Evolutionary conservation across 2,888 invertebrate species (phyloP).

Genomic region (Hololepta plana): DNA sequence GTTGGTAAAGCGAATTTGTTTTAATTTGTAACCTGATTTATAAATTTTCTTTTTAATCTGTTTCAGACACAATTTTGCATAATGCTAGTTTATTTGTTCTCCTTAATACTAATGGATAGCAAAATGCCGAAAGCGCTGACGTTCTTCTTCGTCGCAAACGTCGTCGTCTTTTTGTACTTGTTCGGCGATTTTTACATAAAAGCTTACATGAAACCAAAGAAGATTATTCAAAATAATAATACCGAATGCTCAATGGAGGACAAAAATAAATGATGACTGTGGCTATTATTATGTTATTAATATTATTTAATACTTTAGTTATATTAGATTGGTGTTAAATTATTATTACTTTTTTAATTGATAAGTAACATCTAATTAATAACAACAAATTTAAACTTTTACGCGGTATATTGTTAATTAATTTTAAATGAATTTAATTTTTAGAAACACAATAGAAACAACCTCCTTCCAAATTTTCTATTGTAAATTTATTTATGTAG

Average conservation of each 20-base stretch:
- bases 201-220: conserved; percentile 16
- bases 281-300: no score
- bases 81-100: conserved; percentile 51
- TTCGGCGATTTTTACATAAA: conserved; percentile 55
- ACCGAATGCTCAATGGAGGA: not conserved
- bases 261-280: no score
- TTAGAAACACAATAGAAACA: no score
- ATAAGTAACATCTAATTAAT: no score
- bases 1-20: conserved; percentile 34
- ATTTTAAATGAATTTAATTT: no score
- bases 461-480: no score
- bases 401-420: no score
- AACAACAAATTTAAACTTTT: no score
- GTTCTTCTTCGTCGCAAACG: conserved; percentile 45
- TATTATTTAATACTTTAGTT: no score
- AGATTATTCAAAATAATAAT: not conserved
- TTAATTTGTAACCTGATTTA: conserved; percentile 23
- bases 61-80: conserved; percentile 56
- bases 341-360: no score
- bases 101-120: conserved; percentile 45
- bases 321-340: no score
- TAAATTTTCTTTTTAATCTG: conserved; percentile 9
- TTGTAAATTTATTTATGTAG: no score
- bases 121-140: conserved; percentile 53
- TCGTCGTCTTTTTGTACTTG: conserved; percentile 55